These are phyloP conservation scores for Podotricha telesiphe DNA, from an alignment of 2,888 invertebrate species.

Conservation along the genomic window DNA sequence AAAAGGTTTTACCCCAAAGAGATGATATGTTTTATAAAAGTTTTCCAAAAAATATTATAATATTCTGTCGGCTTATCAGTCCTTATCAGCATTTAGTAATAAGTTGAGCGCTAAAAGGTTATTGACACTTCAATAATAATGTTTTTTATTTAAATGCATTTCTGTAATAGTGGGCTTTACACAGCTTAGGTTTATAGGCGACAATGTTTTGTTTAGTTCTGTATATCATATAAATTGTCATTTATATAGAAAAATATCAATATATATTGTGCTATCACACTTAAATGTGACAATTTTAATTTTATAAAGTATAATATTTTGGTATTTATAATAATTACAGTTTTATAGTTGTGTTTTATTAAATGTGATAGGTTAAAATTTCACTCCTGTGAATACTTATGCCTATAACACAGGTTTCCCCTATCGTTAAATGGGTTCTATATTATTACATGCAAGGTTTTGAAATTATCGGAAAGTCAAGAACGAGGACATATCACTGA, in stretches of 20 bases:
- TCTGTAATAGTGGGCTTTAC: conserved; percentile 5
- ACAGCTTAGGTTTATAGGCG: conserved; percentile 3
- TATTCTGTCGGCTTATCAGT: conserved; percentile 1
- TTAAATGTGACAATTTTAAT: too few relatives aligned
- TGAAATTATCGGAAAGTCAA: too few relatives aligned
- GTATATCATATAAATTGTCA: background rate
- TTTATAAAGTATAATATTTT: too few relatives aligned
- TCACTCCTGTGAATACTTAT: background rate
- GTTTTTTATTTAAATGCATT: conserved; percentile 17
- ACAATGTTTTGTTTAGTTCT: background rate
- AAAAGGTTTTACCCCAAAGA: background rate
- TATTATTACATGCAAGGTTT: too few relatives aligned
- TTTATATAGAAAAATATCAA: background rate
- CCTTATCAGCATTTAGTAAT: conserved; percentile 19
- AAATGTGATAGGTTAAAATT: background rate
- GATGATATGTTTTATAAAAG: background rate
- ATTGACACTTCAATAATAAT: conserved; percentile 22
- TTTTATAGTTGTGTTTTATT: background rate
- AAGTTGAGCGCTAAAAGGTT: conserved; percentile 27
- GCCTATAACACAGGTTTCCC: background rate
- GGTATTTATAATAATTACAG: too few relatives aligned
- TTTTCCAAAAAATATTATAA: conserved; percentile 17
- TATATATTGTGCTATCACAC: too few relatives aligned
- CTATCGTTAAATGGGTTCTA: too few relatives aligned
- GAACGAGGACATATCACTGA: too few relatives aligned